Conservation (phyloP, 1,140 invertebrate species). For the Trichonephila clavata region DNA sequence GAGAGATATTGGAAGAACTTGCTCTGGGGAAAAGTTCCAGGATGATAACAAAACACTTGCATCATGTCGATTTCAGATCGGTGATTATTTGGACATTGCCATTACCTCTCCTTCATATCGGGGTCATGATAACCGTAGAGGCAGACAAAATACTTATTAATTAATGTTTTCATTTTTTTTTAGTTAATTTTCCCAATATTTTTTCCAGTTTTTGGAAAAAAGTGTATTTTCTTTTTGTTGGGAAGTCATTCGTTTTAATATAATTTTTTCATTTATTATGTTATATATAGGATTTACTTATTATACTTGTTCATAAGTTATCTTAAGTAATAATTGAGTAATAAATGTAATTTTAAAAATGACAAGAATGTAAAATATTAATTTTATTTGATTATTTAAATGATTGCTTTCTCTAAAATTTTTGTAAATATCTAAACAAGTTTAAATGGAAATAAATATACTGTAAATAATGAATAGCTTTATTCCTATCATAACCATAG, state of each 20-base stretch:
- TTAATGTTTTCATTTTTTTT: not conserved
- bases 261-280: not conserved
- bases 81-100: constrained; percentile 98
- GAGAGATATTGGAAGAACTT: constrained; percentile 95
- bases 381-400: too few species aligned
- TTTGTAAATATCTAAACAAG: too few species aligned
- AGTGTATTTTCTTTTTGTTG: not conserved
- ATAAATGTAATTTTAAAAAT: too few species aligned
- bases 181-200: not conserved
- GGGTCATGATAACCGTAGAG: constrained; percentile 2
- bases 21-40: constrained; percentile 92
- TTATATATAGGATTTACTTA: not conserved
- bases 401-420: too few species aligned
- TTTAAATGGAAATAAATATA: too few species aligned
- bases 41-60: constrained; percentile 95
- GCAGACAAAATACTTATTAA: constrained; percentile 37
- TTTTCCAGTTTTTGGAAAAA: not conserved
- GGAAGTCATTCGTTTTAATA: not conserved
- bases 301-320: too few species aligned
- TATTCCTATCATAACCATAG: too few species aligned
- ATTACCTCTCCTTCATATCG: constrained; percentile 85
- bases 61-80: constrained; percentile 92
- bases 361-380: too few species aligned
- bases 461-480: too few species aligned
- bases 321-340: too few species aligned